Evolutionary conservation across 2,797 vertebrate genomes (phyloP), one percentile per base, ranked within the genome.

Genomic region (Nothura maculosa): DNA sequence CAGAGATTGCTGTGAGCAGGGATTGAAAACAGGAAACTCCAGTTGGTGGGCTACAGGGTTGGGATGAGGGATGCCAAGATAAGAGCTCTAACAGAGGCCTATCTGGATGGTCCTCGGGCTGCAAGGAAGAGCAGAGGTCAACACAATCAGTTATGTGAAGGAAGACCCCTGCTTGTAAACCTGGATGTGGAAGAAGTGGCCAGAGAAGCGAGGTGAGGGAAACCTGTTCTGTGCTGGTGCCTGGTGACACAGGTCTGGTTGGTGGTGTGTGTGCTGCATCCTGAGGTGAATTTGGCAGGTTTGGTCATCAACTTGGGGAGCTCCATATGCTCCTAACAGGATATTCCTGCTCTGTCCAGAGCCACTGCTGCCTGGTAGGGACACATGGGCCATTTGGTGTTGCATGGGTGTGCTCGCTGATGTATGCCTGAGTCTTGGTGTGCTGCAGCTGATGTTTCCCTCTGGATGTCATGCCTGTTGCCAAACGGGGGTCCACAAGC

Each of bases 1-100:
- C 95, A 96, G 94, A 96, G 89, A 94, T 89, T 92, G 82, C 96
- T 95, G 43, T 7, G 34, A 96, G 83, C 92, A 96, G 94, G 92
- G 89, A 57, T 92, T 74, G 91, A 91, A 97, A 97, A 97, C 96
- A 97, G 96, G 97, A 97, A 98, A 93, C 93, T 94, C 61, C 72
- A 61, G 62, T 90, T 2, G 4, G 77, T 93, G 85, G 81, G 82
- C 87, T 94, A 40, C 0, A 0, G 84, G 50, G 67, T 76, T 92
- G 88, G 87, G 58, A 86, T 86, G 57, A 83, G 27, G 47, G 74
- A 92, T 90, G 89, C 87, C 64, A 90, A 93, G 90, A 92, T 89
- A 92, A 88, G 83, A 82, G 50, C 42, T 43, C 38, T 92, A 77
- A 84, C 42, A 92, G 86, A 92, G 62, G 54, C 22, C 0, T 74